Evolutionary conservation across 2,797 vertebrate genomes (phyloP), one percentile per base, ranked within the genome.

Genomic region (Poecilia gillii): DNA sequence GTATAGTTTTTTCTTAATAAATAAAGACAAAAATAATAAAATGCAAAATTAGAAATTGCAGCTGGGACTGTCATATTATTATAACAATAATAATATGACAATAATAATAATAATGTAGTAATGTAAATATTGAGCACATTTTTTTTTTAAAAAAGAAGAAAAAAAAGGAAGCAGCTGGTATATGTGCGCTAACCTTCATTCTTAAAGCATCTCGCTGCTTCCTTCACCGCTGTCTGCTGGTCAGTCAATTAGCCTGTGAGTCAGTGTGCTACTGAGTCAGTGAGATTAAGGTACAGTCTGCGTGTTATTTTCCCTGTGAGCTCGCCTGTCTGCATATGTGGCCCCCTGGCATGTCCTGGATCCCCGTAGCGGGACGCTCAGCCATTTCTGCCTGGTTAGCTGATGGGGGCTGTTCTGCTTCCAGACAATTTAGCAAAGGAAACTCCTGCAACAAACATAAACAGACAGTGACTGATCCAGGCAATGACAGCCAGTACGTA

Each of bases 361-460:
- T 94, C 90, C 87, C 68, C 79, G 81, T 89, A 78, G 85, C 4
- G 20, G 89, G 87, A 92, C 88, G 87, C 66, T 90, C 11, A 87
- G 93, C 90, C 91, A 96, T 97, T 97, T 96, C 96, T 97, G 96
- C 96, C 93, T 97, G 97, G 97, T 97, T 96, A 97, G 94, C 96
- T 97, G 96, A 96, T 96, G 91, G 88, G 95, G 95, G 93, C 95
- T 94, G 90, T 84, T 95, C 92, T 92, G 95, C 95, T 97, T 95
- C 95, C 96, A 95, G 94, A 96, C 96, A 94, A 96, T 97, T 97
- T 97, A 97, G 95, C 96, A 95, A 94, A 91, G 88, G 91, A 96
- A 95, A 94, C 90, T 90, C 89, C 95, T 93, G 93, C 95, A 92
- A 91, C 92, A 94, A 96, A 95, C 91, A 95, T 93, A 96, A 96